Evolutionary conservation across 2,113 vertebrate species (phyloP), one percentile per base, ranked within the genome.

Genomic region (Sylvilagus bachmani): DNA sequence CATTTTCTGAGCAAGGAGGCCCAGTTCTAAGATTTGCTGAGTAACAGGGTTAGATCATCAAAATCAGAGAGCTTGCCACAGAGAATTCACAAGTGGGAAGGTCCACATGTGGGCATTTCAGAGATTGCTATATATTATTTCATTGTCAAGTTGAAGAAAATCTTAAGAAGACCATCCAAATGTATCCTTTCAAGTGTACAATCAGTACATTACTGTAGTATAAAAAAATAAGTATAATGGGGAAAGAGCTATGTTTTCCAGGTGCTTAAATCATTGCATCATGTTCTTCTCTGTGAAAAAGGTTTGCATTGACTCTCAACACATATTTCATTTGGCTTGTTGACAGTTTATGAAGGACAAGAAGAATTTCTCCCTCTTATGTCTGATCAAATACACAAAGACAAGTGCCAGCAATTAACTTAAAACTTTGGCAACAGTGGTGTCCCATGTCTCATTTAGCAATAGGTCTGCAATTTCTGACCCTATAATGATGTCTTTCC

Each of bases 391-490:
- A 95, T 81, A 92, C 92, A 95, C 92, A 85, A 95, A 89, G 95
- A 95, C 90, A 95, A 92, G 96, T 97, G 96, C 96, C 96, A 98
- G 97, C 97, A 98, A 98, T 98, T 97, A 98, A 97, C 97, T 96
- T 97, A 94, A 93, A 98, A 96, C 69, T 90, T 80, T 95, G 95
- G 96, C 95, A 94, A 49, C 6, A 3, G 27, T 6, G 0, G 4
- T 31, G 51, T 44, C 84, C 66, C 62, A 44, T 17, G 91, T 77
- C 91, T 95, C 88, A 44, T 25, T 93, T 61, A 83, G 89, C 89
- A 66, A 53, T 29, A n/a, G 80, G 82, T 29, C 71, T 51, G 24
- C 66, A 36, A 51, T 86, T 93, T 69, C 94, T 89, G 93, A 87
- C 91, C 89, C 89, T 4, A 2, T 24, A 31, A 66, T 31, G 66